Conservation (phyloP, 1,140 invertebrate species). For the Penaeus vannamei region DNA sequence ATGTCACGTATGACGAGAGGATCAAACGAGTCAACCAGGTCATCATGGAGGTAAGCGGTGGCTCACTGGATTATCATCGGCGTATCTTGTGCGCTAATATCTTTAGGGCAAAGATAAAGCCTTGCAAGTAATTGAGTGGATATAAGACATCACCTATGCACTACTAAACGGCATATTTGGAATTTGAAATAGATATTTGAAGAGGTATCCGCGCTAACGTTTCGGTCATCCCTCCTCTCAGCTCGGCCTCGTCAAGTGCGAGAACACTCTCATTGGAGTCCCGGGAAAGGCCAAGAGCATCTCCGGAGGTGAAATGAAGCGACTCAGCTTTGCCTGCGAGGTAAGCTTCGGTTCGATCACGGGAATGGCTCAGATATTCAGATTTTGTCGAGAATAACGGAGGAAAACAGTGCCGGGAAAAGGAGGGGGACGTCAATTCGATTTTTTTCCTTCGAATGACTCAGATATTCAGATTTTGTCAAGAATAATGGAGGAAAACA, state of each 20-base stretch:
- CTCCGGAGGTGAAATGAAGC: slow-evolving; percentile 95
- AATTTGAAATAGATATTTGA: slow-evolving; percentile 75
- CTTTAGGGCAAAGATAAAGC: background rate
- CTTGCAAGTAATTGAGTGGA: background rate
- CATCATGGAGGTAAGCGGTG: slow-evolving; percentile 81
- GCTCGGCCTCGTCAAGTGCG: slow-evolving; percentile 88
- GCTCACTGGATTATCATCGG: too few species aligned
- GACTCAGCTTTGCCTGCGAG: slow-evolving; percentile 94
- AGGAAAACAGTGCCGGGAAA: too few species aligned
- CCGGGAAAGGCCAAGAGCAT: slow-evolving; percentile 86
- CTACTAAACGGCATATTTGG: slow-evolving; percentile 92
- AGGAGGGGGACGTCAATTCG: background rate
- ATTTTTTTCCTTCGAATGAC: background rate
- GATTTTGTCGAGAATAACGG: too few species aligned
- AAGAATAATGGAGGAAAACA: too few species aligned
- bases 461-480: background rate
- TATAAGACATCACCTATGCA: slow-evolving; percentile 76
- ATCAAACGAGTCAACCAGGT: slow-evolving; percentile 90
- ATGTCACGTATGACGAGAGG: slow-evolving; percentile 82
- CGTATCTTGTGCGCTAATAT: background rate
- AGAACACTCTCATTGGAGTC: slow-evolving; percentile 89
- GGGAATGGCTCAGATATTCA: background rate
- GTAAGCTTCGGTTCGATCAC: slow-evolving; percentile 40
- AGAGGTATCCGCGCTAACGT: background rate
- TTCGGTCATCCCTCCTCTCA: slow-evolving; percentile 70